phyloP scores from a whole-genome alignment of 2,113 vertebrate species.

The Saccopteryx bilineata region DNA sequence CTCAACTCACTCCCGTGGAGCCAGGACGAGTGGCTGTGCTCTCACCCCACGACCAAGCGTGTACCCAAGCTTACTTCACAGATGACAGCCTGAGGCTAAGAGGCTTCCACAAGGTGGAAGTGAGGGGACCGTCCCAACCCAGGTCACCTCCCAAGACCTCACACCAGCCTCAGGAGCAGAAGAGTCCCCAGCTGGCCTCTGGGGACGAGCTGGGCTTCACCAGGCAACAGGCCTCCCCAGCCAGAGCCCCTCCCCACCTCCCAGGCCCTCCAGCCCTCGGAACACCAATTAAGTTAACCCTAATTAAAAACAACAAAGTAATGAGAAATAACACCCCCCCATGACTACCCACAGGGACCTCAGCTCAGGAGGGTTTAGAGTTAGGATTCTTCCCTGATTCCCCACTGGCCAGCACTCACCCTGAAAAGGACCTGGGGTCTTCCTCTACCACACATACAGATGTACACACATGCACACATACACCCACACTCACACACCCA shows the following conservation, averaged over 20 bases:
- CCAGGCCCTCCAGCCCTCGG: background rate
- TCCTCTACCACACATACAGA: background rate
- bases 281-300: slow-evolving; percentile 59
- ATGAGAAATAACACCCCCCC: background rate
- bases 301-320: slow-evolving; percentile 72
- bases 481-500: background rate
- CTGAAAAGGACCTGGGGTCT: background rate
- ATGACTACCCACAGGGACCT: background rate
- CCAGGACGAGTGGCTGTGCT: background rate
- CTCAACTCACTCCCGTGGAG: rapidly evolving
- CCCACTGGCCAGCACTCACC: background rate
- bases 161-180: rapidly evolving
- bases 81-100: rapidly evolving
- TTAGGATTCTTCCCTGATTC: background rate
- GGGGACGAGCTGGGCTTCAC: background rate
- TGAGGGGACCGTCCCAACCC: too few species aligned
- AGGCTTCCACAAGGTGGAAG: rapidly evolving
- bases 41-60: background rate
- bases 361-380: background rate
- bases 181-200: background rate
- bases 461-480: background rate
- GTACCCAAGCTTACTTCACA: background rate
- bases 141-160: rapidly evolving
- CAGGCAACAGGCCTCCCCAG: slow-evolving; percentile 1
- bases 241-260: background rate